Evolutionary conservation across 2,113 vertebrate genomes (phyloP).

Genomic region (Rhinoptilus africanus): DNA sequence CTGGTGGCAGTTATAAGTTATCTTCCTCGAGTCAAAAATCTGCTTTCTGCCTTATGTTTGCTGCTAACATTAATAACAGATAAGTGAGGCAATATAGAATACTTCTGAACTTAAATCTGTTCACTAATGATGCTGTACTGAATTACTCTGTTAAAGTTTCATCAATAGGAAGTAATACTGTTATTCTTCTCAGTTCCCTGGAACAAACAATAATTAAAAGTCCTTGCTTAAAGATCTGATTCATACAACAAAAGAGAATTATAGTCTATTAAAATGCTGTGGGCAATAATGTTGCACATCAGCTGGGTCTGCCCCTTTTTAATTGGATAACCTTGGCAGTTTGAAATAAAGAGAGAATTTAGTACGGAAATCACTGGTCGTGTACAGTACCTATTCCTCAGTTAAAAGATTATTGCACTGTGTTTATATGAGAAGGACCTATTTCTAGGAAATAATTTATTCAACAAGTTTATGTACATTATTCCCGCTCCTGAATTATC

Average conservation of each 20-base stretch:
- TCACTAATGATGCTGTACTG: not conserved
- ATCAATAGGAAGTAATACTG: not conserved
- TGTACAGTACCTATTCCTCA: not conserved
- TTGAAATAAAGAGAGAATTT: not conserved
- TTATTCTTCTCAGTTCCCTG: not conserved
- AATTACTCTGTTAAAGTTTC: not conserved
- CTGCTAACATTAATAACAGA: not conserved
- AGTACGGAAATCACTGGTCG: not conserved
- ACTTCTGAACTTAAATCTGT: not conserved
- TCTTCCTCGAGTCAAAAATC: not conserved
- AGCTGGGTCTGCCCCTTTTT: not conserved
- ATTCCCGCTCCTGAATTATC: not conserved
- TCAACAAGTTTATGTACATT: not conserved
- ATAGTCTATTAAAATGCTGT: not conserved
- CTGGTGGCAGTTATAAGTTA: not conserved
- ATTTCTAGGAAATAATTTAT: not conserved
- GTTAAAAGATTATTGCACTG: not conserved
- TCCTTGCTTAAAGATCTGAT: conserved; percentile 13
- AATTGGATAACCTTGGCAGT: not conserved
- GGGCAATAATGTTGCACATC: not conserved
- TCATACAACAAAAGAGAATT: not conserved
- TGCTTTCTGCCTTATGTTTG: not conserved
- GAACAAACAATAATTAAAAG: not conserved
- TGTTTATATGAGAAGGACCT: not conserved
- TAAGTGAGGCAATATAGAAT: not conserved